phyloP scores from a whole-genome alignment of 2,113 vertebrate genomes.

The Cygnus buccinator region DNA sequence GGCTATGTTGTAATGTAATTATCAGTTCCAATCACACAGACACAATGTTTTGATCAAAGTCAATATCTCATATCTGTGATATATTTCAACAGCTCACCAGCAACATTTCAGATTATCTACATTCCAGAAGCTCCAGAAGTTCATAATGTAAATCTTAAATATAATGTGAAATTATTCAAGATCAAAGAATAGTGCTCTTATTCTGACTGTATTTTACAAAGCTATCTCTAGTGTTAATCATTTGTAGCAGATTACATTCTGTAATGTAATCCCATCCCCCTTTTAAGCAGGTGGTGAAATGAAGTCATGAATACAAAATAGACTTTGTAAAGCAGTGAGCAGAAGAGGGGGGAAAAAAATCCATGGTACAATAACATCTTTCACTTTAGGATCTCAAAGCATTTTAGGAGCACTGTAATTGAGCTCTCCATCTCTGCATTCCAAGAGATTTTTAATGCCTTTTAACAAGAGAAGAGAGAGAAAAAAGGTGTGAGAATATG shows the following conservation, averaged over 20 bases:
- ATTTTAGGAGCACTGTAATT: slow-evolving; percentile 12
- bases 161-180: background rate
- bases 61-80: background rate
- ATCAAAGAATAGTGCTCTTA: background rate
- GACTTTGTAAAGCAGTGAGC: background rate
- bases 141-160: background rate
- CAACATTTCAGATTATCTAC: background rate
- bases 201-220: background rate
- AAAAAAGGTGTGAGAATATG: background rate
- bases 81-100: background rate
- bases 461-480: slow-evolving; percentile 14
- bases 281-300: background rate
- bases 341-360: background rate
- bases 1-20: background rate
- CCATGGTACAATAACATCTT: background rate
- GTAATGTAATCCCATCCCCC: too few relatives aligned
- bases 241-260: background rate
- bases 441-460: slow-evolving; percentile 4
- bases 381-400: slow-evolving; percentile 20
- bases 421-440: background rate
- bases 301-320: background rate
- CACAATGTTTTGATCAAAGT: background rate
- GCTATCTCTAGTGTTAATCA: background rate
- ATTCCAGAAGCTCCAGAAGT: background rate
- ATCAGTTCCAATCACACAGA: background rate